These are phyloP conservation scores for Aleiodes alternator DNA, from an alignment of 2,888 invertebrate genomes.

Conservation along the genomic window DNA sequence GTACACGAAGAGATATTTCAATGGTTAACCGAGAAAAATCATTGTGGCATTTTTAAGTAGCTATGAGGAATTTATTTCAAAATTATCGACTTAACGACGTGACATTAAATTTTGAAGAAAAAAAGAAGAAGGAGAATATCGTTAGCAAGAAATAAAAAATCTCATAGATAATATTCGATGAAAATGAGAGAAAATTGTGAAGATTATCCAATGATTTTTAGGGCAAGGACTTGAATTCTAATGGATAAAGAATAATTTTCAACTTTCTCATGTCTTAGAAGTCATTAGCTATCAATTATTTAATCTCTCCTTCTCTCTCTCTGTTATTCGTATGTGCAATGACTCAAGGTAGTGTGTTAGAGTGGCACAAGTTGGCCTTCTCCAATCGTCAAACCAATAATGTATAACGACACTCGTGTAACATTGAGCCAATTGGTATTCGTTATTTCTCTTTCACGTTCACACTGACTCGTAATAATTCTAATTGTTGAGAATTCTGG, in stretches of 20 bases:
- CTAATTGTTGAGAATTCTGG: constrained; percentile 45
- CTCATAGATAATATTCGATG: background rate
- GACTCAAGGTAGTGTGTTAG: constrained; percentile 14
- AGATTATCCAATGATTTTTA: background rate
- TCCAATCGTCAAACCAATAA: constrained; percentile 28
- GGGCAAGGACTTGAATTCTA: constrained; percentile 19
- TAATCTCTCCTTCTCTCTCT: constrained; percentile 24
- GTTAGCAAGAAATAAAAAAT: background rate
- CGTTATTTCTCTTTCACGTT: constrained; percentile 19
- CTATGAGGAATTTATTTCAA: constrained; percentile 8
- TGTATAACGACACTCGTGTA: constrained; percentile 20
- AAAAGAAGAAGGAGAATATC: background rate
- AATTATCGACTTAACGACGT: background rate
- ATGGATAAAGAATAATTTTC: background rate
- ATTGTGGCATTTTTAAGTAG: background rate
- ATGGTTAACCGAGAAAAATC: constrained; percentile 9
- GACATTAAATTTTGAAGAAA: background rate
- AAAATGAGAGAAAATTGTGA: no score
- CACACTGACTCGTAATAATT: constrained; percentile 43
- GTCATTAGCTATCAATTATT: constrained; percentile 42
- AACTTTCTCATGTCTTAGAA: constrained; percentile 29
- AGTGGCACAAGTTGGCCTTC: constrained; percentile 23
- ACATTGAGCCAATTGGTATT: constrained; percentile 8
- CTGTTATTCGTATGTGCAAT: constrained; percentile 6
- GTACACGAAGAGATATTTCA: background rate